Evolutionary conservation across 2,113 vertebrate species (phyloP).

Genomic region (Sciurus niger): DNA sequence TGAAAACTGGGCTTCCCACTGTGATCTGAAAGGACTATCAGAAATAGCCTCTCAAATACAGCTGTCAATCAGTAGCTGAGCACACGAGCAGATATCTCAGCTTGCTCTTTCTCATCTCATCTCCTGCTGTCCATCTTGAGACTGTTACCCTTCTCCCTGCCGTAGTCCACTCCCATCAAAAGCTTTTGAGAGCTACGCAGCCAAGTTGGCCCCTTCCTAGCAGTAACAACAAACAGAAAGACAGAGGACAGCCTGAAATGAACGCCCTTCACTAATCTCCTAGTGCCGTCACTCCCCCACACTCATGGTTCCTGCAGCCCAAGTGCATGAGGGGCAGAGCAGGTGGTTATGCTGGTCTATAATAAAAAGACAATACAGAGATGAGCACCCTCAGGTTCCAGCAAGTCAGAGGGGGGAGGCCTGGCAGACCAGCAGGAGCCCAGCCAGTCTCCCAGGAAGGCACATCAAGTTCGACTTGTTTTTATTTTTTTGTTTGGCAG

Average conservation of each 20-base stretch:
- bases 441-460: not conserved
- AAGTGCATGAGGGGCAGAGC: not conserved
- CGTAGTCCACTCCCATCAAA: not conserved
- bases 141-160: not conserved
- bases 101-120: not conserved
- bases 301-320: not conserved
- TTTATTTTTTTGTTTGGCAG: not conserved
- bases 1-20: not conserved
- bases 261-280: too few relatives aligned
- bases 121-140: not conserved
- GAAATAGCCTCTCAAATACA: not conserved
- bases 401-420: not conserved
- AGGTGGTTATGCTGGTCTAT: too few relatives aligned
- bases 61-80: not conserved
- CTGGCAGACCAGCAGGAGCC: too few relatives aligned
- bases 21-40: not conserved
- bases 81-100: not conserved
- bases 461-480: not conserved
- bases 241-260: not conserved
- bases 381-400: not conserved
- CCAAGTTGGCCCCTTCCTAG: not conserved
- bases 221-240: not conserved
- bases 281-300: rapidly evolving
- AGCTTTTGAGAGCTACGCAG: not conserved
- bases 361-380: not conserved